Base-by-base conservation (phyloP, 2,888 invertebrate species). In the Cryptops parisi region DNA sequence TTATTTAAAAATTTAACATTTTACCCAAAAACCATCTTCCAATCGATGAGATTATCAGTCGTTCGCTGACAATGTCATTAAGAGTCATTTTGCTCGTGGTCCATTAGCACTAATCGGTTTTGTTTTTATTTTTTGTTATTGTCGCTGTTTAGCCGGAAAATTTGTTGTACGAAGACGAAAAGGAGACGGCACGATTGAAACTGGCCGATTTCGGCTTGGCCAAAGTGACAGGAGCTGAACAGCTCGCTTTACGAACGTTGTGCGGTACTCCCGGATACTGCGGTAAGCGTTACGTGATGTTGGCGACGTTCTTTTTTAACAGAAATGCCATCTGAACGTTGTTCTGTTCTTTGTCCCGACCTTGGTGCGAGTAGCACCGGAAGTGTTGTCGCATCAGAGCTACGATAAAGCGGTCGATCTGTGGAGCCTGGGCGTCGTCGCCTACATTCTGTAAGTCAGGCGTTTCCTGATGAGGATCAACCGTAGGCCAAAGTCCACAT, bases 361-460 rank as follows among this genome's bases (percentile, higher is more conserved):
- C 17, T 19, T 41, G 9, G 9, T 41, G 43, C 19, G 15, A 15
- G 12, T 41, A 52, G 74, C 74, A 21, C 76, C 75, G 6, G 75
- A 76, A 67, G 72, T 77, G 46, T 67, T 76, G 48, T 66, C 72
- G 27, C 67, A 74, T 44, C 70, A 74, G 55, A 72, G 74, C 5
- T 74, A 74, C 59, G 72, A 70, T 2, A 62, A 68, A 57, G 69
- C 74, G 57, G 74, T 76, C 26, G 78, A 78, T 60, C 67, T 77
- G 63, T 78, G 78, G 78, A 76, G 76, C 26, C 68, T 77, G 26
- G 78, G 78, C 26, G 75, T 77, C 40, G 74, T 77, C 54, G 70
- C 75, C 2, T 78, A 75, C 64, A 78, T 78, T 64, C 69, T 78
- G 64, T 75, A 67, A 63, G n/a, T n/a, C n/a, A n/a, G n/a, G 67